Percentiles rank a stretch among this genome's conserved stretches.
Evolutionary conservation across 2,888 invertebrate genomes (phyloP).

Genomic region (Ophioninae sp.): DNA sequence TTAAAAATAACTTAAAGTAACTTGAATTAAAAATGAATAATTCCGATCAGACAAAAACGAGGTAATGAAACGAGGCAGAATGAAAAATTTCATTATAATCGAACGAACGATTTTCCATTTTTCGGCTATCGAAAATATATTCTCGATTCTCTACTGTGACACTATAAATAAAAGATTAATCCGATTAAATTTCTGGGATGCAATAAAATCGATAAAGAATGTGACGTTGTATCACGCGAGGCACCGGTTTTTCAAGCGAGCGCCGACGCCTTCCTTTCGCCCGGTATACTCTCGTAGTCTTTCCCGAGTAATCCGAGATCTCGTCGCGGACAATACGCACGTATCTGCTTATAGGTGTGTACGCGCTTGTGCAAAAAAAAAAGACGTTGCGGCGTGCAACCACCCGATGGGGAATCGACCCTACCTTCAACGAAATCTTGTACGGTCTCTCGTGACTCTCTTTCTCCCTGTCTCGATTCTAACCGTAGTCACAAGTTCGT

Average conservation of each 20-base stretch:
- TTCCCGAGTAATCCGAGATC: constrained; percentile 73
- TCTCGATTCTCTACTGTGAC: not conserved
- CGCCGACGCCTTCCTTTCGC: constrained; percentile 45
- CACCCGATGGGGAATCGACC: constrained; percentile 76
- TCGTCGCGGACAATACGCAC: constrained; percentile 20
- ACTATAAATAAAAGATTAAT: not conserved
- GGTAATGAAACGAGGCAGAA: too few species aligned
- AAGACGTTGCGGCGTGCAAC: constrained; percentile 72
- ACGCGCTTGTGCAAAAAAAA: constrained; percentile 29
- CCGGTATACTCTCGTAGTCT: constrained; percentile 36
- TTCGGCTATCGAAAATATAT: not conserved
- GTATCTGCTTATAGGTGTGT: not conserved
- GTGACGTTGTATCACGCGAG: not conserved
- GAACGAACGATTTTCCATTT: not conserved
- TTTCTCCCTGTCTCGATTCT: constrained; percentile 16
- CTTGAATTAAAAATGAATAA: too few species aligned
- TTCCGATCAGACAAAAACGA: too few species aligned
- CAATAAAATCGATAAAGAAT: constrained; percentile 27
- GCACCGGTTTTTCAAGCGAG: constrained; percentile 48
- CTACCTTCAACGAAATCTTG: constrained; percentile 72
- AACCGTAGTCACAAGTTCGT: constrained; percentile 52
- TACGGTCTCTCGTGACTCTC: constrained; percentile 72
- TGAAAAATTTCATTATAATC: not conserved
- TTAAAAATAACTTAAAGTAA: too few species aligned
- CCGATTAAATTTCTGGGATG: not conserved